A percentile compares a stretch with the other conserved stretches of the same genome.
These are phyloP conservation scores for Tiaroga cobitis DNA, from an alignment of 2,797 vertebrate species.

Conservation along the genomic window DNA sequence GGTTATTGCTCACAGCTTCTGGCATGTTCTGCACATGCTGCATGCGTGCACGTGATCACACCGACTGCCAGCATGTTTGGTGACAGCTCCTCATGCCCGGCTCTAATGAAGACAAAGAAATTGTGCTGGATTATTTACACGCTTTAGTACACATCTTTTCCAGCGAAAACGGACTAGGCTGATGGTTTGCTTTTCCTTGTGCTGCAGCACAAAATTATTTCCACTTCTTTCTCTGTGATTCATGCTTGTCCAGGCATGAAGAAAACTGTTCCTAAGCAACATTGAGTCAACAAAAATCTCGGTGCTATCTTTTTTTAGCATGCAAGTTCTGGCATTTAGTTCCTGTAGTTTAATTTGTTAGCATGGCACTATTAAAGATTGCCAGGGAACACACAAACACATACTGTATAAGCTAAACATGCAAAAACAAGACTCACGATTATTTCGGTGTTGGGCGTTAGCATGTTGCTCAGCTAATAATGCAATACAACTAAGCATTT, in stretches of 20 bases:
- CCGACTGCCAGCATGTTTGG: not conserved
- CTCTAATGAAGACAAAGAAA: slow-evolving; percentile 6
- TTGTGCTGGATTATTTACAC: slow-evolving; percentile 2
- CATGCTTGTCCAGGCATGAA: slow-evolving; percentile 21
- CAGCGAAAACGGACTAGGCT: not conserved
- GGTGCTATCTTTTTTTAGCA: not conserved
- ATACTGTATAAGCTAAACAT: not conserved
- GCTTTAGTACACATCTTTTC: not conserved
- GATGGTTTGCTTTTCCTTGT: slow-evolving; percentile 13
- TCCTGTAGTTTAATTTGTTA: not conserved
- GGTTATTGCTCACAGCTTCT: slow-evolving; percentile 51
- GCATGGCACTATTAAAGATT: not conserved
- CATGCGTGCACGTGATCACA: slow-evolving; percentile 5
- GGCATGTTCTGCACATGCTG: slow-evolving; percentile 48
- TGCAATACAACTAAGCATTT: not conserved
- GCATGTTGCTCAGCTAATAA: not conserved
- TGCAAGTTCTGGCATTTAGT: not conserved
- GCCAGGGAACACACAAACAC: not conserved
- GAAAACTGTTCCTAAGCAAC: slow-evolving; percentile 41
- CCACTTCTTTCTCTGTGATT: slow-evolving; percentile 14
- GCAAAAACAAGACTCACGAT: not conserved
- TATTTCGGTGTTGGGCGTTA: not conserved
- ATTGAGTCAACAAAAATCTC: slow-evolving; percentile 14
- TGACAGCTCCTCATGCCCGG: not conserved
- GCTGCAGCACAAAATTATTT: not conserved